phyloP scores from a whole-genome alignment of 2,113 vertebrate species.

The Saimiri boliviensis region DNA sequence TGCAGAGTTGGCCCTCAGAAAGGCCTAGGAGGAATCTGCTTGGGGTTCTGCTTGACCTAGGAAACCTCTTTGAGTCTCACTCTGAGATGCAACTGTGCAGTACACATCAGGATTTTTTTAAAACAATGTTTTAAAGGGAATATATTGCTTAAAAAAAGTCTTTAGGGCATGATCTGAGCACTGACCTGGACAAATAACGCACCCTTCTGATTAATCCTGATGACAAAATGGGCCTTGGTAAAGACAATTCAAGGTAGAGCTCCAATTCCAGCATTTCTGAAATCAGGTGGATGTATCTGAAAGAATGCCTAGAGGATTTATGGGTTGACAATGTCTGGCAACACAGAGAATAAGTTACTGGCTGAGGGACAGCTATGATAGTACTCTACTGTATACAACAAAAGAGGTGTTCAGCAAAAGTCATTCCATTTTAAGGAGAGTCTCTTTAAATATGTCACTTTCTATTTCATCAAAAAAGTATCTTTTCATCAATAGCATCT shows the following conservation, averaged over 20 bases:
- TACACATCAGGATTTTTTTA: neutral
- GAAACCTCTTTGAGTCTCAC: conserved; percentile 35
- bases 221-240: neutral
- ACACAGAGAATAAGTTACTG: neutral
- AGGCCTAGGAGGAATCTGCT: neutral
- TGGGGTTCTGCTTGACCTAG: conserved; percentile 33
- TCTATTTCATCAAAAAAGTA: neutral
- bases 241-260: neutral
- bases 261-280: neutral
- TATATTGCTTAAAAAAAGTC: neutral
- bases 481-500: neutral
- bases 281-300: neutral
- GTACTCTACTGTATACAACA: neutral
- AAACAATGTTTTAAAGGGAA: neutral
- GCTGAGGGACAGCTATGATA: neutral
- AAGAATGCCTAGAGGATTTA: neutral
- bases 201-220: neutral
- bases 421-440: neutral
- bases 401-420: neutral
- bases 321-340: neutral
- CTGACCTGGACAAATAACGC: neutral
- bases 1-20: neutral
- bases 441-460: neutral
- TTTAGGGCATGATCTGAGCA: neutral
- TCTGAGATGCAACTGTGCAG: neutral